Conservation (phyloP, 2,888 invertebrate genomes). For the Parnassius smintheus region DNA sequence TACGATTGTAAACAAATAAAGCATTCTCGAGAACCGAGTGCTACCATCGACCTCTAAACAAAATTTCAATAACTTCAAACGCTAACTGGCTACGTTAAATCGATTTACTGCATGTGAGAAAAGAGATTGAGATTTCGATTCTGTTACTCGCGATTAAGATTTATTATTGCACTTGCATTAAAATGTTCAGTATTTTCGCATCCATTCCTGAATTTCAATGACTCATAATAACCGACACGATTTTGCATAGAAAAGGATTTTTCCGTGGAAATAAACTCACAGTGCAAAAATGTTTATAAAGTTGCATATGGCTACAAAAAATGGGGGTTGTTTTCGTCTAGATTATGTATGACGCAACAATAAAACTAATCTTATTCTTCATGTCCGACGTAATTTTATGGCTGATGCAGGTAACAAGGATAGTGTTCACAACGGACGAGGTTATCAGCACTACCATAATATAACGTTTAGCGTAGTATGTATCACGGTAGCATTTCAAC, state of each 20-base stretch:
- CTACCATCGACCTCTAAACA: conserved; percentile 11
- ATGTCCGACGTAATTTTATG: too few relatives aligned
- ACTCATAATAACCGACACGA: conserved; percentile 8
- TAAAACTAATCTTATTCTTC: too few relatives aligned
- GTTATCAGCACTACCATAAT: too few relatives aligned
- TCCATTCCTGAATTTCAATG: conserved; percentile 8
- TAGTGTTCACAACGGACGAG: too few relatives aligned
- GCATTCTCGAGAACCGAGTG: conserved; percentile 13
- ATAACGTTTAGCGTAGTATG: too few relatives aligned
- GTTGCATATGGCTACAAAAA: too few relatives aligned
- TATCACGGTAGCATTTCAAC: too few relatives aligned
- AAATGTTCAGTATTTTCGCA: conserved; percentile 10
- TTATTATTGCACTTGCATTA: not conserved
- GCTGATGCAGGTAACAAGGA: too few relatives aligned
- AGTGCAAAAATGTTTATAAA: too few relatives aligned
- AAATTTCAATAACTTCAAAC: conserved; percentile 17
- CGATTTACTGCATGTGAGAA: conserved; percentile 3
- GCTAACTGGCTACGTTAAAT: conserved; percentile 13
- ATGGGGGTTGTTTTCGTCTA: too few relatives aligned
- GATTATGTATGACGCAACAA: too few relatives aligned
- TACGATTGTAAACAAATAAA: conserved; percentile 20
- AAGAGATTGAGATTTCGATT: conserved; percentile 1
- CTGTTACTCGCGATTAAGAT: not conserved
- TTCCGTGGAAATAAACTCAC: conserved; percentile 13
- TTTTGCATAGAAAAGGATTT: conserved; percentile 8